Base-by-base conservation (phyloP, 1,140 invertebrate species). In the Cecropterus lyciades region DNA sequence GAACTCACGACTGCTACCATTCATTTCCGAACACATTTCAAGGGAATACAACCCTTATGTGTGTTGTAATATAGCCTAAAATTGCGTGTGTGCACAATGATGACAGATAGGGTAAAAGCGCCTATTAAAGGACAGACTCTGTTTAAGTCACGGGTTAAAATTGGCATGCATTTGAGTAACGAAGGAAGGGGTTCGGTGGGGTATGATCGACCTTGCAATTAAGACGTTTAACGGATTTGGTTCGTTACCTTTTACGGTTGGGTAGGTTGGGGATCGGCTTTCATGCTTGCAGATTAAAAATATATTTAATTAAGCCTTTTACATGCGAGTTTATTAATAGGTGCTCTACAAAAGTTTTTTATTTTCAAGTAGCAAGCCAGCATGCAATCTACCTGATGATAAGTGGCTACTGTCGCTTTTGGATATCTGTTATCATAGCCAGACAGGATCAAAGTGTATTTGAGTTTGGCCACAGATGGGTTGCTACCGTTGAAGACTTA, bases 1-100 rank as follows among this genome's bases (percentile, higher is more conserved):
- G 80, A 83, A 82, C 83, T 89, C 86, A 89, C 86, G 86, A 89
- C 84, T 83, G 79, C 80, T 77, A 81, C 82, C 77, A 84, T 83
- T 76, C 75, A 67, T 78, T 77, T 70, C 66, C 70, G 43, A 60
- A 60, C 40, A 9, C 15, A 6, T 9, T 43, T 3, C 64, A 70
- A 27, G 46, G 17, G 24, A 81, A 75, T 67, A 57, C 43, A 17
- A 55, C 74, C 80, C 67, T 51, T 81, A 73, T 37, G 40, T 1
- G 5, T 11, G 9, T 10, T 0, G 4, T 0, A 20, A 62, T 64
- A 74, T 65, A 60, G 60, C 64, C 37, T 5, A 72, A 67, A 65
- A 55, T 65, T 0, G 15, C 11, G 62, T 64, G 9, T n/a, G 2
- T 27, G 1, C 1, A 0, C 0, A n/a, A 42, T 69, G 84, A 88